phyloP scores from a whole-genome alignment of 2,888 invertebrate genomes.

The Watsonalla binaria region DNA sequence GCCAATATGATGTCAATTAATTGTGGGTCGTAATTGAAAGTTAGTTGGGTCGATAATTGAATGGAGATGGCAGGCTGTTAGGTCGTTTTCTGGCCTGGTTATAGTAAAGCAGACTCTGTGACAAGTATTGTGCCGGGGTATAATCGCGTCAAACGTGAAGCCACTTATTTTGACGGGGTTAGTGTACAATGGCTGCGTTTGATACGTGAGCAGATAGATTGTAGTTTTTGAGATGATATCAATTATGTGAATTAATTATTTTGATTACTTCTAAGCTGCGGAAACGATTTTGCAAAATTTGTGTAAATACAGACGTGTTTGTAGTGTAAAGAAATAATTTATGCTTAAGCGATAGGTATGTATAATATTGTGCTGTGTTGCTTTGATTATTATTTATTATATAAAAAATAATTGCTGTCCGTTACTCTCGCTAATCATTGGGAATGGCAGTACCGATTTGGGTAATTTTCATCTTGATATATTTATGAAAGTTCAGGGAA shows the following conservation, averaged over 20 bases:
- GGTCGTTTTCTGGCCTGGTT: conserved; percentile 9
- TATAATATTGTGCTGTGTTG: no score
- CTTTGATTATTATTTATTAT: no score
- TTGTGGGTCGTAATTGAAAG: conserved; percentile 26
- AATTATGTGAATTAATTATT: neutral
- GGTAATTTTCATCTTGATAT: no score
- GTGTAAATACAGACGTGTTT: no score
- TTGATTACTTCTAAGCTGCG: no score
- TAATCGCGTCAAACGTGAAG: conserved; percentile 53
- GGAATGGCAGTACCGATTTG: no score
- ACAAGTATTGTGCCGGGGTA: conserved; percentile 39
- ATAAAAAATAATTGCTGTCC: no score
- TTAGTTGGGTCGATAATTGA: conserved; percentile 33
- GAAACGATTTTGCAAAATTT: no score
- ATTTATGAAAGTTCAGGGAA: no score
- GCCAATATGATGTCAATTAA: conserved; percentile 26
- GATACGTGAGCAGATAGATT: conserved; percentile 9
- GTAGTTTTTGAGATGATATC: neutral
- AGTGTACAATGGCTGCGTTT: conserved; percentile 23
- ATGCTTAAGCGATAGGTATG: no score
- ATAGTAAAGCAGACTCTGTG: conserved; percentile 33
- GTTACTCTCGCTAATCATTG: no score
- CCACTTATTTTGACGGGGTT: conserved; percentile 48
- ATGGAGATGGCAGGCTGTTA: conserved; percentile 16
- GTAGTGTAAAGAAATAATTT: no score